phyloP scores from a whole-genome alignment of 1,140 invertebrate species.

The Coenobita brevimanus region DNA sequence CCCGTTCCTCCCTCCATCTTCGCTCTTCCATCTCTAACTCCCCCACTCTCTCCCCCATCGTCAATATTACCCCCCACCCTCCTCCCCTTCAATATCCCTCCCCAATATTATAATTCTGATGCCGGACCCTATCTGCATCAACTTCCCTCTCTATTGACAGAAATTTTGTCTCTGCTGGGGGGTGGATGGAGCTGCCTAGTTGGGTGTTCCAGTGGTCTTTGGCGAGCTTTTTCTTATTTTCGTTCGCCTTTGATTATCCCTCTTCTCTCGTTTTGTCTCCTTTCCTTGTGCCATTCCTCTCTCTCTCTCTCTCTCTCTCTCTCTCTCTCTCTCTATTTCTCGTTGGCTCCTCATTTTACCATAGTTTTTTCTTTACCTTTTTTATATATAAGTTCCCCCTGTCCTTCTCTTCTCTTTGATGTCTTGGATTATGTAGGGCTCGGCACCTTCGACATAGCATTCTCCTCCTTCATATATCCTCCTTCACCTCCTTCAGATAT shows the following conservation, averaged over 20 bases:
- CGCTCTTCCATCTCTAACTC: background rate
- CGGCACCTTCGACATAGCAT: no score
- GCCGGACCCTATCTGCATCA: constrained; percentile 58
- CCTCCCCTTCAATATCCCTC: constrained; percentile 52
- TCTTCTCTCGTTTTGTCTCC: no score
- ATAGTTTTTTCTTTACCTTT: no score
- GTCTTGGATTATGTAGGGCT: no score
- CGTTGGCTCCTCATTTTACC: no score
- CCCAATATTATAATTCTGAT: constrained; percentile 66
- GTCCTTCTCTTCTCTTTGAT: no score
- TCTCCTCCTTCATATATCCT: no score
- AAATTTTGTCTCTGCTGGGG: constrained; percentile 58
- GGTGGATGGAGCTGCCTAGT: background rate
- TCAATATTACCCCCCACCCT: constrained; percentile 32
- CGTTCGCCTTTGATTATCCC: constrained; percentile 22
- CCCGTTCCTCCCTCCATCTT: background rate
- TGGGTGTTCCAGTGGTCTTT: constrained; percentile 22
- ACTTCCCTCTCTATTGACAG: constrained; percentile 62
- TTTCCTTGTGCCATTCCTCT: no score
- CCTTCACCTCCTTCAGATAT: no score
- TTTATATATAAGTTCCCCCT: no score
- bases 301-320: background rate
- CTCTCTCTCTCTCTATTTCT: background rate
- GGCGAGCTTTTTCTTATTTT: constrained; percentile 44
- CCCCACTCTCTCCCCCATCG: constrained; percentile 10